Evolutionary conservation across 2,888 invertebrate genomes (phyloP).

Genomic region (Deladenus siricidicola): DNA sequence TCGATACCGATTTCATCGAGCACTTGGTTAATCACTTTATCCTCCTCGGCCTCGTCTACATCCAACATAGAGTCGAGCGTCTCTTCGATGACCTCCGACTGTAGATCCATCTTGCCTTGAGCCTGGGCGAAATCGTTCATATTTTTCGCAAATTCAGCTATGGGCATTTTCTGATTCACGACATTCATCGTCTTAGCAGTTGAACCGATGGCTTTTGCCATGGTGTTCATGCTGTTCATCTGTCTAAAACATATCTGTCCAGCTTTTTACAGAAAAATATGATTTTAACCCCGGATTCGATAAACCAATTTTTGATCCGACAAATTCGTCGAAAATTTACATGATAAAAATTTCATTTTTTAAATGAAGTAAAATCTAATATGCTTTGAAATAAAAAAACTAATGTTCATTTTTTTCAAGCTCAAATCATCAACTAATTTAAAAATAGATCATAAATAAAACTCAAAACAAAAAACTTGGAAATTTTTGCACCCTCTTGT

Average conservation of each 20-base stretch:
- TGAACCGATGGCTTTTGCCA: slow-evolving; percentile 78
- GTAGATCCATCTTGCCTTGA: slow-evolving; percentile 83
- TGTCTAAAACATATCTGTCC: slow-evolving; percentile 25
- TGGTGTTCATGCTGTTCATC: slow-evolving; percentile 78
- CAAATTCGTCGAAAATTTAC: too few species aligned
- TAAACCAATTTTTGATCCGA: too few species aligned
- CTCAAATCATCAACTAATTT: too few species aligned
- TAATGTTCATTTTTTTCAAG: too few species aligned
- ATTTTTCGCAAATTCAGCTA: slow-evolving; percentile 65
- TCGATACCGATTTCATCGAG: slow-evolving; percentile 95
- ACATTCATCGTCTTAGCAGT: slow-evolving; percentile 79
- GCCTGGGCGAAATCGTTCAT: slow-evolving; percentile 77
- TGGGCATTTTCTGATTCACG: slow-evolving; percentile 65
- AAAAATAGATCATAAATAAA: too few species aligned
- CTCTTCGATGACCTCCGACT: slow-evolving; percentile 76
- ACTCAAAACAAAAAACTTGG: too few species aligned
- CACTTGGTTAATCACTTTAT: slow-evolving; percentile 77
- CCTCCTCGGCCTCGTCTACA: slow-evolving; percentile 80
- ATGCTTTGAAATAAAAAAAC: too few species aligned
- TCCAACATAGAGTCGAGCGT: slow-evolving; percentile 78
- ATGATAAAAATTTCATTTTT: too few species aligned
- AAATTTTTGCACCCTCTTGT: too few species aligned
- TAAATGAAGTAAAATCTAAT: too few species aligned
- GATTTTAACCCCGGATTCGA: too few species aligned
- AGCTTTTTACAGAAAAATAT: not conserved